These are phyloP conservation scores for Chorisops tibialis DNA, from an alignment of 2,888 invertebrate species.

Conservation along the genomic window DNA sequence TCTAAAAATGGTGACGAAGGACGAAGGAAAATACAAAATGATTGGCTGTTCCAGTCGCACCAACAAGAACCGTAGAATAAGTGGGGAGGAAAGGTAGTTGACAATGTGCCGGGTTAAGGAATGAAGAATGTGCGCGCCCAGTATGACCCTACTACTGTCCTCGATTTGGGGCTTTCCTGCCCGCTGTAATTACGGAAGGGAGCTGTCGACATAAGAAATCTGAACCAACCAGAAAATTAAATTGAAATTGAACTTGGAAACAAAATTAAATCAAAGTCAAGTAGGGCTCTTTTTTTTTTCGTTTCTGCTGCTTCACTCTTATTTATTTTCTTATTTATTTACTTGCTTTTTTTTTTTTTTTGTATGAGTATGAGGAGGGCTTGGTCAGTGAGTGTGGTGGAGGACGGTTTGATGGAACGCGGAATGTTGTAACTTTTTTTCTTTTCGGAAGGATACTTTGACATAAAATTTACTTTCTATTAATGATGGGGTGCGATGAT, in stretches of 20 bases:
- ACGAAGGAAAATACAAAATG: slow-evolving; percentile 2
- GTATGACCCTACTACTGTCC: neutral
- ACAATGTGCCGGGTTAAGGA: too few species aligned
- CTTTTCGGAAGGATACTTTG: neutral
- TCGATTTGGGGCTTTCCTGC: neutral
- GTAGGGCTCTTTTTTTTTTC: neutral
- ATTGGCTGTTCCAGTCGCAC: slow-evolving; percentile 7
- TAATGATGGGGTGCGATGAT: neutral
- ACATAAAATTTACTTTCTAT: slow-evolving; percentile 16
- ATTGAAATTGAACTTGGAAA: slow-evolving; percentile 26
- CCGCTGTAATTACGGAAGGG: slow-evolving; percentile 16
- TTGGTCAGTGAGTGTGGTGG: neutral
- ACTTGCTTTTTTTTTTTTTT: neutral
- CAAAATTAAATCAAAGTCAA: slow-evolving; percentile 26
- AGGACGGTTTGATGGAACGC: neutral
- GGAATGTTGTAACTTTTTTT: too few species aligned
- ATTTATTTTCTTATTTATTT: slow-evolving; percentile 18
- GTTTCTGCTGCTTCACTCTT: neutral
- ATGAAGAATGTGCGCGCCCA: too few species aligned
- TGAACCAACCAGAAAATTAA: slow-evolving; percentile 22
- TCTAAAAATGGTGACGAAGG: neutral
- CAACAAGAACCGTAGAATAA: neutral
- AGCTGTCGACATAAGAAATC: slow-evolving; percentile 13
- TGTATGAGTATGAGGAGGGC: neutral
- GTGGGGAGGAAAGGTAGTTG: too few species aligned